Percentiles rank a stretch among this genome's conserved stretches.
Conservation (phyloP, 2,888 invertebrate species). For the Gisinianus flammeolus region DNA sequence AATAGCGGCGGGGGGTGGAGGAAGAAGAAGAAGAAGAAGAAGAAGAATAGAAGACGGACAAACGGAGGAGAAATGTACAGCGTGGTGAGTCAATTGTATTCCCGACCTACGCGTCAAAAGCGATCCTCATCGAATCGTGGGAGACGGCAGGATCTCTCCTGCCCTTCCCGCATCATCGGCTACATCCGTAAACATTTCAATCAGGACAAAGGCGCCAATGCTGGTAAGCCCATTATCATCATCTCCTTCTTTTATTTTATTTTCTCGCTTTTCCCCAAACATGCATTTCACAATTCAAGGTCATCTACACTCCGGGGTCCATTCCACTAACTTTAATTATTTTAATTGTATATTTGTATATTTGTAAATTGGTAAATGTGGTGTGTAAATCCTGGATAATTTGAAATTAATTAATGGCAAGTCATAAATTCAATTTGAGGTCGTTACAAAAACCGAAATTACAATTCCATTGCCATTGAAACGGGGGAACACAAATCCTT, state of each 20-base stretch:
- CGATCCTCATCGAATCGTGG: constrained; percentile 46
- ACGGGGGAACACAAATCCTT: no score
- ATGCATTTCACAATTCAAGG: background rate
- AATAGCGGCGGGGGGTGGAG: no score
- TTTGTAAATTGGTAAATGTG: no score
- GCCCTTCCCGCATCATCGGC: constrained; percentile 58
- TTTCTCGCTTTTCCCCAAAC: background rate
- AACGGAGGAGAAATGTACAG: constrained; percentile 59
- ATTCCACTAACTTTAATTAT: no score
- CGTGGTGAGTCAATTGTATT: constrained; percentile 59
- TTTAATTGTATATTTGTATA: no score
- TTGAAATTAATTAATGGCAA: no score
- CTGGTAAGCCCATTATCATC: constrained; percentile 45
- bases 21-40: background rate
- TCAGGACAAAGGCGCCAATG: constrained; percentile 56
- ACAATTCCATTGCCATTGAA: no score
- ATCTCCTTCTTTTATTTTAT: background rate
- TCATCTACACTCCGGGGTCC: background rate
- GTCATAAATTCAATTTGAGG: no score
- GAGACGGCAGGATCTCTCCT: constrained; percentile 57
- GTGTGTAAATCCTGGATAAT: no score
- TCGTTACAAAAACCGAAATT: no score
- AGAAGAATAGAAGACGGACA: no score
- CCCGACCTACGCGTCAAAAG: constrained; percentile 57
- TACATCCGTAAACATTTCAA: constrained; percentile 59